A percentile compares a stretch with the other conserved stretches of the same genome.
phyloP scores from a whole-genome alignment of 92 coral and sea anemone species.

The Palythoa heliodiscus region DNA sequence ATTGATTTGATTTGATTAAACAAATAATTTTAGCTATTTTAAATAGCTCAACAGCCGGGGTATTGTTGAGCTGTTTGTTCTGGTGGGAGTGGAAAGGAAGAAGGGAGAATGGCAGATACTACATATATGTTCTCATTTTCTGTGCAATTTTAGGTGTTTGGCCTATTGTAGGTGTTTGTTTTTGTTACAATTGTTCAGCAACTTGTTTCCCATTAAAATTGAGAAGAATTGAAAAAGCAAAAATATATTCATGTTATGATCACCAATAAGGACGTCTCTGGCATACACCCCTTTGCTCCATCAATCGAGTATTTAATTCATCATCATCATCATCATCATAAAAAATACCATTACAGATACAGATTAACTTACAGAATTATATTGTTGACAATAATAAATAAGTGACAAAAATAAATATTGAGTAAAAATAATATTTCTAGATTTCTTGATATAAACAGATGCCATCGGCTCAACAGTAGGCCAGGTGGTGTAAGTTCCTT shows the following conservation, averaged over 20 bases:
- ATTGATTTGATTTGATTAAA: constrained; percentile 8
- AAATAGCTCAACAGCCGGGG: constrained; percentile 17
- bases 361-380: constrained; percentile 1
- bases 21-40: constrained; percentile 20
- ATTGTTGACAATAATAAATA: constrained; percentile 1
- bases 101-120: constrained; percentile 33
- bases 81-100: constrained; percentile 27
- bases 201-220: constrained; percentile 5
- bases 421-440: background rate
- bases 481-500: too few relatives aligned
- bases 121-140: constrained; percentile 29
- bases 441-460: too few relatives aligned
- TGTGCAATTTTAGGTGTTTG: background rate
- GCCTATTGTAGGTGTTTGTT: constrained; percentile 14
- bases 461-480: too few relatives aligned
- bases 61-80: constrained; percentile 30
- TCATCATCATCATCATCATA: constrained; percentile 2
- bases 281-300: constrained; percentile 3
- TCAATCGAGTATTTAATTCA: constrained; percentile 3
- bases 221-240: background rate
- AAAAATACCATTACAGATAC: constrained; percentile 1
- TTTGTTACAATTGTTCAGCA: constrained; percentile 12
- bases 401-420: constrained; percentile 1
- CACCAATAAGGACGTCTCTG: background rate
- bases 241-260: background rate